Conservation (phyloP, 1,140 invertebrate genomes). For the Brachionus manjavacas region DNA sequence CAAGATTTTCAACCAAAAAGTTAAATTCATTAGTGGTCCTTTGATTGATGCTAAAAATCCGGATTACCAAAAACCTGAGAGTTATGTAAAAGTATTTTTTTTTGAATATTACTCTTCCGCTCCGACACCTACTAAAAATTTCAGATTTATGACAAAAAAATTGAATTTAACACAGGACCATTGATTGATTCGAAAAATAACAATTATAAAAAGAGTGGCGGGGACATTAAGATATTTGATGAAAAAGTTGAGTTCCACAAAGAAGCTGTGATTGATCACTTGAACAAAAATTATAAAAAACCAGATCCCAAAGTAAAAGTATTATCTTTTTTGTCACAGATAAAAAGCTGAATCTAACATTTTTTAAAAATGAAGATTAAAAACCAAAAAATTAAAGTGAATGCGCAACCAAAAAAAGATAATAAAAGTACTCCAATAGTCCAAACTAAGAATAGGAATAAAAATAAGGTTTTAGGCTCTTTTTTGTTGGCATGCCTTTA, state of each 20-base stretch:
- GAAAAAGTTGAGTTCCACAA: neutral
- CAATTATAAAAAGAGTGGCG: slow-evolving; percentile 6
- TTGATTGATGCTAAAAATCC: neutral
- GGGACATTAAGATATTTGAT: neutral
- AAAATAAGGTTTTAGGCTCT: neutral
- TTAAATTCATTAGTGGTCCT: neutral
- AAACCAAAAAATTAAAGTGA: neutral
- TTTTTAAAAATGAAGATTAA: neutral
- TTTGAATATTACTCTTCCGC: neutral
- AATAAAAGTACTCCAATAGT: neutral
- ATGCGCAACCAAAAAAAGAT: neutral
- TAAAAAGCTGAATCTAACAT: neutral
- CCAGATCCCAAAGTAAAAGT: neutral
- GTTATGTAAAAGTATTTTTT: neutral
- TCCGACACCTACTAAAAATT: neutral
- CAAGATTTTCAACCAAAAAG: neutral
- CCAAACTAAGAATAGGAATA: neutral
- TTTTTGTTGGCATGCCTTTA: neutral
- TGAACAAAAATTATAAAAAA: slow-evolving; percentile 5
- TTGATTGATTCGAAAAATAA: neutral
- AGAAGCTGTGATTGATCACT: neutral
- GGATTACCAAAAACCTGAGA: neutral
- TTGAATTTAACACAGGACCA: neutral
- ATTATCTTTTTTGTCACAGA: neutral
- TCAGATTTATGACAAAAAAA: slow-evolving; percentile 33